phyloP scores from a whole-genome alignment of 2,113 vertebrate genomes.

The Centrocercus urophasianus region DNA sequence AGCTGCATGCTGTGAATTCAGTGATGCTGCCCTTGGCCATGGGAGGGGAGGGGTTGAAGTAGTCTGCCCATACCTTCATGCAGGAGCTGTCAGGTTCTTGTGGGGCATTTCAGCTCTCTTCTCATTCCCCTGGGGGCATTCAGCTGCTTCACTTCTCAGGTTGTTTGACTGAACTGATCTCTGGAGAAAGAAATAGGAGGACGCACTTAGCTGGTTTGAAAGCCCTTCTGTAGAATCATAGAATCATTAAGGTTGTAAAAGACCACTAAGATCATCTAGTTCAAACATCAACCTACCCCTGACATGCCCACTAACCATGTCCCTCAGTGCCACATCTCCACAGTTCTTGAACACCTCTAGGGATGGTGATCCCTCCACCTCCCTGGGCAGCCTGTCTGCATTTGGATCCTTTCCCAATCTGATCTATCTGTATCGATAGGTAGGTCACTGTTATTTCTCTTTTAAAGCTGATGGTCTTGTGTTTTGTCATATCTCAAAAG shows the following conservation, averaged over 20 bases:
- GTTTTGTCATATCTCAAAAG: not conserved
- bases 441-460: not conserved
- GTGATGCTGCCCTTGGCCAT: not conserved
- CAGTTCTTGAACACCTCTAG: too few species aligned
- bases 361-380: too few species aligned
- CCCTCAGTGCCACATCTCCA: too few species aligned
- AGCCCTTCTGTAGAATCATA: not conserved
- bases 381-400: not conserved
- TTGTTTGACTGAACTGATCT: not conserved
- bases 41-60: not conserved
- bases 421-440: not conserved
- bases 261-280: too few species aligned
- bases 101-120: not conserved
- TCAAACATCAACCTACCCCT: too few species aligned
- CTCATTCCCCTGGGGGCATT: fast-evolving
- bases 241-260: too few species aligned
- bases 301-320: too few species aligned
- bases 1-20: not conserved
- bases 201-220: not conserved
- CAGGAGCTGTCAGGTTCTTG: not conserved
- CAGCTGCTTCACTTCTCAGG: not conserved
- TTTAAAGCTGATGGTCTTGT: not conserved
- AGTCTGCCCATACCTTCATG: fast-evolving
- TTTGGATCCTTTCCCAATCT: not conserved
- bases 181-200: not conserved